phyloP scores from a whole-genome alignment of 2,113 vertebrate species.

The Malurus alboscapulatus region DNA sequence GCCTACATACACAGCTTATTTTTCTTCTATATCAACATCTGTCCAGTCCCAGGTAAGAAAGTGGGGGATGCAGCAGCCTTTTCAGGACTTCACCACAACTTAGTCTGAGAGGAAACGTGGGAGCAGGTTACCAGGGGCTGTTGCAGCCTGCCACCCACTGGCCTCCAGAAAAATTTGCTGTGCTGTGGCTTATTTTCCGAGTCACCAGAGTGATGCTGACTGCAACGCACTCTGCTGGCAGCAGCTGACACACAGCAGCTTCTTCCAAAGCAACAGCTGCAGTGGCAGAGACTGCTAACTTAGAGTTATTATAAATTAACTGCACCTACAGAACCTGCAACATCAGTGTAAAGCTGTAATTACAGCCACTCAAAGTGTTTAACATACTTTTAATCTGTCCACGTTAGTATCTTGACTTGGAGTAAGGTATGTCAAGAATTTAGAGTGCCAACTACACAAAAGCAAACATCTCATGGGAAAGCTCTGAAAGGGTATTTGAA shows the following conservation, averaged over 20 bases:
- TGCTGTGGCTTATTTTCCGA: background rate
- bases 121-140: background rate
- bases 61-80: background rate
- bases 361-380: background rate
- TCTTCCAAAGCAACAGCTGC: background rate
- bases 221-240: constrained; percentile 22
- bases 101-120: rapidly evolving
- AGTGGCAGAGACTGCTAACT: background rate
- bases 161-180: background rate
- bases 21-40: background rate
- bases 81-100: background rate
- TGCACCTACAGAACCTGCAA: background rate
- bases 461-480: background rate
- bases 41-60: background rate
- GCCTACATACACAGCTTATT: background rate
- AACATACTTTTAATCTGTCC: background rate
- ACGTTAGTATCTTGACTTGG: background rate
- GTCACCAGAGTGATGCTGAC: background rate
- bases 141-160: constrained; percentile 51
- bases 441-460: background rate
- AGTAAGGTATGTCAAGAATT: background rate
- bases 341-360: background rate
- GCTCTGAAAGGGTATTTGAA: background rate
- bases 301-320: background rate
- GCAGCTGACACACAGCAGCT: background rate